Conservation (phyloP, 2,797 vertebrate species). For the Cetoscarus ocellatus region DNA sequence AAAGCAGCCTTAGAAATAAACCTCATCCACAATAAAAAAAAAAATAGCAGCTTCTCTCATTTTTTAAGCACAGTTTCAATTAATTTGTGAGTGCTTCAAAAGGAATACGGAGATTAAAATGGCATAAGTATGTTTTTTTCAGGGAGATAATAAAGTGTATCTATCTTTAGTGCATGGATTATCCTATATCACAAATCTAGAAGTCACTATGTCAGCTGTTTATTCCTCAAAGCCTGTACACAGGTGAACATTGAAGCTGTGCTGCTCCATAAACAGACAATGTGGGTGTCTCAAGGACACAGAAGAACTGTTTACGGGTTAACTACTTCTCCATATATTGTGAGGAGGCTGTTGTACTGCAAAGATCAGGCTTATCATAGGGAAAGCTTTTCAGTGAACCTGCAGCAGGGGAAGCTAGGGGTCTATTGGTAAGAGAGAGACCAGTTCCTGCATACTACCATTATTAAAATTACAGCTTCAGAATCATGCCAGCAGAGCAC, state of each 20-base stretch:
- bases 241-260: conserved; percentile 36
- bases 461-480: conserved; percentile 66
- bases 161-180: neutral
- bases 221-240: conserved; percentile 28
- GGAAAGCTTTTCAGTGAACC: conserved; percentile 32
- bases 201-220: conserved; percentile 2
- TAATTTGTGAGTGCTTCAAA: neutral
- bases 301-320: conserved; percentile 53
- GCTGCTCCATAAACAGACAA: conserved; percentile 69
- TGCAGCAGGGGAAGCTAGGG: conserved; percentile 27
- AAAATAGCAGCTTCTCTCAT: too few relatives aligned
- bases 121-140: neutral
- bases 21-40: too few relatives aligned
- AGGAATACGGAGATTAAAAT: neutral
- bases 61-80: too few relatives aligned
- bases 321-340: conserved; percentile 36
- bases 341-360: conserved; percentile 36
- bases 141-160: conserved; percentile 1
- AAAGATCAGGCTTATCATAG: conserved; percentile 27
- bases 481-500: conserved; percentile 54
- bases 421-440: conserved; percentile 37
- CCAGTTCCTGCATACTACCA: conserved; percentile 28
- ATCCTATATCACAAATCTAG: neutral
- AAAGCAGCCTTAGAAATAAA: too few relatives aligned
- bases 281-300: conserved; percentile 72